Evolutionary conservation across 2,888 invertebrate genomes (phyloP), one percentile per base, ranked within the genome.

Genomic region (Drosophila melanosoma): DNA sequence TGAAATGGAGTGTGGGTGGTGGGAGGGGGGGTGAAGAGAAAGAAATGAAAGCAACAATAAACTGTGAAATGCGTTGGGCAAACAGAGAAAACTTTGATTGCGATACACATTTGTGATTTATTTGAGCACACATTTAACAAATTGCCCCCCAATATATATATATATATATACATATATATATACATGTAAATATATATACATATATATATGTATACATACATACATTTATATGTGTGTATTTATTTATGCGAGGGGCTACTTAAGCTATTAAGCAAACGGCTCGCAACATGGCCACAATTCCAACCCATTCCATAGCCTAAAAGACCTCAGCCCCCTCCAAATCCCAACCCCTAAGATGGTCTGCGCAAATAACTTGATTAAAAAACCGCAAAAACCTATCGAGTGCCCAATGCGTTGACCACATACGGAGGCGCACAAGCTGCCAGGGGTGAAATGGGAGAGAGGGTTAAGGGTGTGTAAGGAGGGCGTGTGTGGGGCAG

Each of bases 371-470:
- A 87, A 90, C 87, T 87, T 90, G 87, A 87, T 87, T 90, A 87
- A 87, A 87, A 90, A 87, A 87, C 87, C 87, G 90, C 90, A 87
- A 82, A 87, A 87, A 90, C 87, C 90, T 82, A 90, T 87, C 77
- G 90, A 83, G 76, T 71, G 78, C 75, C 78, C 82, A 82, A 80
- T 82, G 71, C 83, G 78, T 72, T 83, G 76, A 76, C 82, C 81
- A 72, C 76, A 62, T 45, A 70, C 64, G 69, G 57, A 73, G 36
- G 64, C 70, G 20, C n/a, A 58, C 58, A 63, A 36, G 32, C 56
- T 56, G 63, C 61, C 32, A 11, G 35, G 15, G 20, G 32, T 20
- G 20, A 32, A 26, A 11, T 20, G 20, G 29, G 15, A 42, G 23
- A 10, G 32, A 17, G 20, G 35, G 2, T 45, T 45, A 33, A 12